Conservation (phyloP, 2,888 invertebrate species). For the Pogonocherus hispidulus region DNA sequence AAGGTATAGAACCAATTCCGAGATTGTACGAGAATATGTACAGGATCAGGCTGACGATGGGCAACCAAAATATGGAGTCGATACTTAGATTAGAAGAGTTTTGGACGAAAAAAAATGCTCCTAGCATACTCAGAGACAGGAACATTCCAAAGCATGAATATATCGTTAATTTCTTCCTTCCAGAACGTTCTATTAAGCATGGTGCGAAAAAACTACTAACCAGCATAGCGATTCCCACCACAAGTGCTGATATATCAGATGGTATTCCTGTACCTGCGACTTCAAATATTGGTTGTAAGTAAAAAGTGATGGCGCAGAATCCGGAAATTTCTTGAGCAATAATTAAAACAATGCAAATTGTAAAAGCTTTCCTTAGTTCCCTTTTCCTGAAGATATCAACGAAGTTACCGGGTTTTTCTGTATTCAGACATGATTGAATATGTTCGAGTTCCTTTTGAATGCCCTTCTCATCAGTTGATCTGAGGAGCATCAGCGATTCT, state of each 20-base stretch:
- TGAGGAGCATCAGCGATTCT: conserved; percentile 75
- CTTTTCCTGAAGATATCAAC: conserved; percentile 75
- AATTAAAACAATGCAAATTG: conserved; percentile 72
- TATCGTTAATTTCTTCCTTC: conserved; percentile 79
- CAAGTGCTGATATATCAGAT: conserved; percentile 79
- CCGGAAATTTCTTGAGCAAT: conserved; percentile 85
- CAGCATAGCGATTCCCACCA: conserved; percentile 82
- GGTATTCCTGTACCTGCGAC: conserved; percentile 76
- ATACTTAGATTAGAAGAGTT: conserved; percentile 35
- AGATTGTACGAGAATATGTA: conserved; percentile 82
- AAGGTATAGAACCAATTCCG: conserved; percentile 82
- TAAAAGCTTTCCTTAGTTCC: conserved; percentile 80
- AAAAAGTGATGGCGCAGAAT: conserved; percentile 84
- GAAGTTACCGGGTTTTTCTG: conserved; percentile 59
- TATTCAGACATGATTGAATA: conserved; percentile 45
- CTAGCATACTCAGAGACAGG: conserved; percentile 74
- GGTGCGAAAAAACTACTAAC: conserved; percentile 79
- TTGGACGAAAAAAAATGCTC: conserved; percentile 69
- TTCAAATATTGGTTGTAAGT: conserved; percentile 78
- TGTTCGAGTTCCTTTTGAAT: conserved; percentile 73
- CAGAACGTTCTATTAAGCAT: conserved; percentile 81
- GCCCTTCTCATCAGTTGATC: conserved; percentile 75
- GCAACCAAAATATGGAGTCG: conserved; percentile 74
- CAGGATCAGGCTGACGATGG: conserved; percentile 77
- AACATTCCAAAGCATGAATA: conserved; percentile 78